Percentiles rank a stretch among this genome's conserved stretches.
These are phyloP conservation scores for Tiliacea citrago DNA, from an alignment of 2,888 invertebrate genomes.

Conservation along the genomic window DNA sequence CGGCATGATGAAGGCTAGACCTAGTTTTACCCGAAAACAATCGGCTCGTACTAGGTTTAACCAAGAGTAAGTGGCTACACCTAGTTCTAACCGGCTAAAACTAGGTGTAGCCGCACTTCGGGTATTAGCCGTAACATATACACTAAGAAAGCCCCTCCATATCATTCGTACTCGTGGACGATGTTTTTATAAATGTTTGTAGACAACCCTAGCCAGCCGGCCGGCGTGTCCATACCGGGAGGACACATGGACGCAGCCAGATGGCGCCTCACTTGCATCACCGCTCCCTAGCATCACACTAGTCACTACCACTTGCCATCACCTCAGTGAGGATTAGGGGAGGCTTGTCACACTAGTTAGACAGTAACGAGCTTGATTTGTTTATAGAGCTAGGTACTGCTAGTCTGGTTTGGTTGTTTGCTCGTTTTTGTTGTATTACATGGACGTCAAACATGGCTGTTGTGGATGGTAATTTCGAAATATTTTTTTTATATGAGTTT, in stretches of 20 bases:
- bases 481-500: too few species aligned
- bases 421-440: conserved; percentile 2
- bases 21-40: too few species aligned
- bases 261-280: conserved; percentile 66
- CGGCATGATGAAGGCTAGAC: too few species aligned
- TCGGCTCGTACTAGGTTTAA: too few species aligned
- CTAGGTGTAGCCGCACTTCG: too few species aligned
- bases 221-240: conserved; percentile 65
- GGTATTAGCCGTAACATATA: too few species aligned
- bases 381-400: conserved; percentile 4
- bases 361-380: background rate
- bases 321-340: background rate
- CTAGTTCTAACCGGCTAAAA: too few species aligned
- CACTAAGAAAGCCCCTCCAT: background rate
- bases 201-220: conserved; percentile 59
- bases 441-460: too few species aligned
- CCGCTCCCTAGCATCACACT: conserved; percentile 12
- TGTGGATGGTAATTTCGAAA: too few species aligned
- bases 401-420: conserved; percentile 14
- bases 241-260: conserved; percentile 69
- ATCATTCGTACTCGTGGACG: background rate
- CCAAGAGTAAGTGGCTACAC: too few species aligned
- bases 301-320: conserved; percentile 14
- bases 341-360: background rate
- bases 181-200: background rate